Evolutionary conservation across 2,113 vertebrate genomes (phyloP).

Genomic region (Bambusicola thoracicus): DNA sequence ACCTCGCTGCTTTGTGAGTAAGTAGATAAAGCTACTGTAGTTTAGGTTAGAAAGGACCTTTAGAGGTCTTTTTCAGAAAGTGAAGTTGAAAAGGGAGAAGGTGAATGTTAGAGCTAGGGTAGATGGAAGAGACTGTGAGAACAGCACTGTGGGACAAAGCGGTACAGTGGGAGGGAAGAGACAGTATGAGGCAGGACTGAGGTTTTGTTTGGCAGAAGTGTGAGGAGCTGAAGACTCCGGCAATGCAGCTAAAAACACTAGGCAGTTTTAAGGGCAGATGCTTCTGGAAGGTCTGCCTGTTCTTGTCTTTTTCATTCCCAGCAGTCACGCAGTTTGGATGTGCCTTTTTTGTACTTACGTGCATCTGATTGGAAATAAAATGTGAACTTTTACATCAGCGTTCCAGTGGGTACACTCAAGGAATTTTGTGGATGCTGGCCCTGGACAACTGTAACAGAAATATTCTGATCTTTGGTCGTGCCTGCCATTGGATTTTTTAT

Average conservation of each 20-base stretch:
- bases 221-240: not conserved
- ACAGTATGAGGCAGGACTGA: not conserved
- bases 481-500: not conserved
- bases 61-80: not conserved
- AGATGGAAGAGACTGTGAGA: not conserved
- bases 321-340: not conserved
- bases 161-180: not conserved
- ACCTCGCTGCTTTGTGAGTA: not conserved
- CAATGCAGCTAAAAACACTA: not conserved
- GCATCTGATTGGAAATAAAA: not conserved
- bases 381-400: not conserved
- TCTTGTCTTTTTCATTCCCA: not conserved
- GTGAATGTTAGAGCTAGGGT: not conserved
- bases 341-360: not conserved
- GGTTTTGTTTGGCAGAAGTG: not conserved
- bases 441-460: not conserved
- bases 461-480: not conserved
- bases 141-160: not conserved
- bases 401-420: not conserved
- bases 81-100: not conserved
- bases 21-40: not conserved
- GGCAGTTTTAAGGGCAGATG: not conserved
- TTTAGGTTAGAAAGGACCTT: not conserved
- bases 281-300: not conserved
- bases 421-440: not conserved